These are phyloP conservation scores for Drosophila tani DNA, from an alignment of 1,140 invertebrate species.

Conservation along the genomic window DNA sequence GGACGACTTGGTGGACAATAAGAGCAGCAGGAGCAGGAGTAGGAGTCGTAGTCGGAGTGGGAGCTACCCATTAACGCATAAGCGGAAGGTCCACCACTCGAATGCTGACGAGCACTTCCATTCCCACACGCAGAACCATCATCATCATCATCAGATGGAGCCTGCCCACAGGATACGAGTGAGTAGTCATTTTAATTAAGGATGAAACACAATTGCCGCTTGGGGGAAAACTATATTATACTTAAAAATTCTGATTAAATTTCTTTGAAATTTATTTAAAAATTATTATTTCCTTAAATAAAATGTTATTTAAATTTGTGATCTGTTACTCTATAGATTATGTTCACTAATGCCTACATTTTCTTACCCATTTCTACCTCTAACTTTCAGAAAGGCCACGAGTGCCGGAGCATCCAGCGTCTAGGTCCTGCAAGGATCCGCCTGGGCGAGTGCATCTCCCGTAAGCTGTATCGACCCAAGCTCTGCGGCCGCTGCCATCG, in stretches of 20 bases:
- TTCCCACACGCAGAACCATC: slow-evolving; percentile 21
- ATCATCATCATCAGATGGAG: slow-evolving; percentile 50
- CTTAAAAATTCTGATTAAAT: no score
- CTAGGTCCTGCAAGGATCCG: slow-evolving; percentile 86
- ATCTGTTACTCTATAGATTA: no score
- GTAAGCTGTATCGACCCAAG: slow-evolving; percentile 87
- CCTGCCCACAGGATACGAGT: slow-evolving; percentile 82
- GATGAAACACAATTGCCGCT: neutral
- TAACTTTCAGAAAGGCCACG: slow-evolving; percentile 86
- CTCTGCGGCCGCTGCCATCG: slow-evolving; percentile 87
- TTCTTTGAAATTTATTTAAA: no score
- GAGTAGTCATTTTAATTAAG: slow-evolving; percentile 47
- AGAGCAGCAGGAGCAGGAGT: slow-evolving; percentile 28
- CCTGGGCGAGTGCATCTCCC: slow-evolving; percentile 88
- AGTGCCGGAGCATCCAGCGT: slow-evolving; percentile 89
- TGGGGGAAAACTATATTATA: neutral
- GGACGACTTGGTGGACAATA: slow-evolving; percentile 59
- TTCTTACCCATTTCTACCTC: neutral
- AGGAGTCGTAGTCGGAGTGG: slow-evolving; percentile 5
- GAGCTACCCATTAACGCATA: slow-evolving; percentile 44
- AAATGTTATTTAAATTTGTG: neutral
- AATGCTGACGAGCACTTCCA: slow-evolving; percentile 13
- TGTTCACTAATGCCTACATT: no score
- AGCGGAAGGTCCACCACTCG: slow-evolving; percentile 41
- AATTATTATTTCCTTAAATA: neutral